Percentiles rank a stretch among this genome's conserved stretches.
Conservation (phyloP, 2,797 vertebrate genomes). For the Acipenser ruthenus region DNA sequence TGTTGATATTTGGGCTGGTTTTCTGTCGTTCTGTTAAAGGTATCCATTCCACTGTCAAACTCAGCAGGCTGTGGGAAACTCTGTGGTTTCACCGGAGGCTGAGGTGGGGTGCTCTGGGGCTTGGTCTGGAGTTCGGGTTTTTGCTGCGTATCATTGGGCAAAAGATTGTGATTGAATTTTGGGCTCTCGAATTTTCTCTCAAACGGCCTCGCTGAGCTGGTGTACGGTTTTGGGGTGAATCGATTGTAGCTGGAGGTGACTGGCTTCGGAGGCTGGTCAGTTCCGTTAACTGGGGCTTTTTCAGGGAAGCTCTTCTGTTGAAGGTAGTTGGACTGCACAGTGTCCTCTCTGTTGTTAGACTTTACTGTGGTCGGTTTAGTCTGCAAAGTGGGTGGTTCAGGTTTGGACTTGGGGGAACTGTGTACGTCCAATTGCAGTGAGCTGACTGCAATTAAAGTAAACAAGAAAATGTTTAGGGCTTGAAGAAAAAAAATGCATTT, state of each 20-base stretch:
- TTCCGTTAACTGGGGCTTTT: conserved; percentile 76
- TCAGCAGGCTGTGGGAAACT: conserved; percentile 74
- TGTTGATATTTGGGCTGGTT: conserved; percentile 90
- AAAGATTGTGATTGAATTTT: conserved; percentile 96
- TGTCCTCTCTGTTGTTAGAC: conserved; percentile 72
- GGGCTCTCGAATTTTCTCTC: conserved; percentile 97
- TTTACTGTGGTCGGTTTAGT: conserved; percentile 62
- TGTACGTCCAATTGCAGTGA: conserved; percentile 63
- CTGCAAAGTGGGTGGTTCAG: conserved; percentile 64
- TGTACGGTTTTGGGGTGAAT: conserved; percentile 81
- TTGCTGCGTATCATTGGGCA: conserved; percentile 78
- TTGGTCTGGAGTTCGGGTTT: conserved; percentile 58
- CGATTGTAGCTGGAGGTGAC: conserved; percentile 67
- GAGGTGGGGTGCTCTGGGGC: conserved; percentile 59
- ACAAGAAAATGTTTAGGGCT: conserved; percentile 3
- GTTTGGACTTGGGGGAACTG: conserved; percentile 66
- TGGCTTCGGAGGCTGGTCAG: conserved; percentile 63
- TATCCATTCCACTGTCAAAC: conserved; percentile 82
- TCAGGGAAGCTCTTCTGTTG: conserved; percentile 84
- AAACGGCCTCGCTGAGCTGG: conserved; percentile 75
- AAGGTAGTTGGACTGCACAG: conserved; percentile 67
- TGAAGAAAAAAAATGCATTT: no score
- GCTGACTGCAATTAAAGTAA: conserved; percentile 58
- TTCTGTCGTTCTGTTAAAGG: conserved; percentile 80
- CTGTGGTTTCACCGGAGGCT: conserved; percentile 64